Conservation (phyloP, 2,888 invertebrate genomes). For the Hedya salicella region DNA sequence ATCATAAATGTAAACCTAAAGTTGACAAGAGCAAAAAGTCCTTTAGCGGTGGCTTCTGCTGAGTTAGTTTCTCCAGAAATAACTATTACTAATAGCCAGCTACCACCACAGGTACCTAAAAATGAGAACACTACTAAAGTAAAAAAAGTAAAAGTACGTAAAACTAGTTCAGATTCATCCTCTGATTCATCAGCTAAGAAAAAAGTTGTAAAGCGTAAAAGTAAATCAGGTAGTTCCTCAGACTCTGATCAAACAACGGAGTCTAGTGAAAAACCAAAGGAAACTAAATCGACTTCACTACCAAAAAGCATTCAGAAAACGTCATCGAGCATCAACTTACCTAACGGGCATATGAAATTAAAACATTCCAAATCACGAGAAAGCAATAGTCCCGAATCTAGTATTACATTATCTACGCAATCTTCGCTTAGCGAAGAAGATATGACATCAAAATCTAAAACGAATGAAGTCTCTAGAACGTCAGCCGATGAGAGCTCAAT, state of each 20-base stretch:
- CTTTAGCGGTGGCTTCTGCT: constrained; percentile 54
- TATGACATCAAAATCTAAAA: constrained; percentile 67
- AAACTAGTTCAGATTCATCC: constrained; percentile 72
- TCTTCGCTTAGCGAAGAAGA: constrained; percentile 82
- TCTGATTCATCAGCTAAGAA: constrained; percentile 72
- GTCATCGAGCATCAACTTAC: constrained; percentile 60
- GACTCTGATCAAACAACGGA: constrained; percentile 74
- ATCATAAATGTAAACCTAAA: constrained; percentile 80
- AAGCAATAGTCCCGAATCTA: constrained; percentile 78
- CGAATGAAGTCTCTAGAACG: constrained; percentile 78
- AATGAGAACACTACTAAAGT: constrained; percentile 64
- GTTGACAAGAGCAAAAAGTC: constrained; percentile 72
- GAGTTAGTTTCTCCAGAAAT: constrained; percentile 76
- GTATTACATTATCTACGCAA: constrained; percentile 81
- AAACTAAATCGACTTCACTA: constrained; percentile 50
- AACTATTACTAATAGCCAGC: constrained; percentile 73
- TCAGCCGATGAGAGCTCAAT: constrained; percentile 85
- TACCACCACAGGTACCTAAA: constrained; percentile 82
- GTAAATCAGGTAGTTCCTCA: constrained; percentile 77
- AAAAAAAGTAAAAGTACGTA: constrained; percentile 73
- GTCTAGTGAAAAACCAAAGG: constrained; percentile 57
- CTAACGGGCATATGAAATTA: constrained; percentile 64
- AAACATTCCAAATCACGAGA: constrained; percentile 75
- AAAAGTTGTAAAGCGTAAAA: constrained; percentile 73
- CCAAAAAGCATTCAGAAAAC: constrained; percentile 61